Evolutionary conservation across 2,797 vertebrate genomes (phyloP).

Genomic region (Pygocentrus nattereri): DNA sequence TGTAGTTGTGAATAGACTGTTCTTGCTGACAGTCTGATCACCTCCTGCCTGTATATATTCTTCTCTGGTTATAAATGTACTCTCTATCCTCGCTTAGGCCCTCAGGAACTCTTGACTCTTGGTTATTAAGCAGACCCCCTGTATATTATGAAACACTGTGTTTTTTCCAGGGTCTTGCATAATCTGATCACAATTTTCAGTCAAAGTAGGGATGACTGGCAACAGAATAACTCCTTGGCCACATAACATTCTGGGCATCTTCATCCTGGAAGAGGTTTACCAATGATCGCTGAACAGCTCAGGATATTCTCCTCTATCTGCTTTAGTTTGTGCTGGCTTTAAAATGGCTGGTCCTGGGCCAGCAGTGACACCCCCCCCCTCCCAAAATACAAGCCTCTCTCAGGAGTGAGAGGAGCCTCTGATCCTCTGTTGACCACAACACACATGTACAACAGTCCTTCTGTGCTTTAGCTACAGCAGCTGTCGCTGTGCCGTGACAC

Average conservation of each 20-base stretch:
- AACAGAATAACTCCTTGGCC: background rate
- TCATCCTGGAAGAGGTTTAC: background rate
- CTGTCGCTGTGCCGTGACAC: constrained; percentile 7
- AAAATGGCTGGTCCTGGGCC: background rate
- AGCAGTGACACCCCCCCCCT: background rate
- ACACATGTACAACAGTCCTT: background rate
- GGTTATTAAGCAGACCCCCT: background rate
- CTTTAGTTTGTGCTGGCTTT: constrained; percentile 13
- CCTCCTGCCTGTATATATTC: too few relatives aligned
- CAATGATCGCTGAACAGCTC: constrained; percentile 14
- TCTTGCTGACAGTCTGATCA: too few relatives aligned
- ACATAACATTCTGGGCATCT: background rate
- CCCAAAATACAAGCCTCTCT: background rate
- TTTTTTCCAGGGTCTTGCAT: background rate
- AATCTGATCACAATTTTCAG: constrained; percentile 25
- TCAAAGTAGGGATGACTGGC: background rate
- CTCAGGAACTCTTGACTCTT: too few relatives aligned
- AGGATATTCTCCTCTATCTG: background rate
- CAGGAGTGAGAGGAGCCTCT: background rate
- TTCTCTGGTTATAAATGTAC: too few relatives aligned
- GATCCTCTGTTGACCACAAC: constrained; percentile 12
- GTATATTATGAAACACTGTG: background rate
- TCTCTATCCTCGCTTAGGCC: background rate
- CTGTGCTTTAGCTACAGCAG: background rate
- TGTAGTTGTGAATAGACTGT: too few relatives aligned